Evolutionary conservation across 2,113 vertebrate species (phyloP).

Genomic region (Epinephelus cyanopodus): DNA sequence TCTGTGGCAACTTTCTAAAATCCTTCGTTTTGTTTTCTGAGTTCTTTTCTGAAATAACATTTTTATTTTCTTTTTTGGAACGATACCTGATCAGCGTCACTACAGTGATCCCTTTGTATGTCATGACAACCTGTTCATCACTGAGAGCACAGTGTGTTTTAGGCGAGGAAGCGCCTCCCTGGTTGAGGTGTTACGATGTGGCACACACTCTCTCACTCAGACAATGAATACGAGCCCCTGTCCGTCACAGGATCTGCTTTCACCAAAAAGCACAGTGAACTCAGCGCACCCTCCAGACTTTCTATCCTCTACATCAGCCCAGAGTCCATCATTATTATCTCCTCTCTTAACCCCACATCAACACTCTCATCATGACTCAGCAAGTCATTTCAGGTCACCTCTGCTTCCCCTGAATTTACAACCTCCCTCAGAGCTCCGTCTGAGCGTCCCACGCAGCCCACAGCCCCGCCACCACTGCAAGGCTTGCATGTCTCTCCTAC

Average conservation of each 20-base stretch:
- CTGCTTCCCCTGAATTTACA: conserved; percentile 52
- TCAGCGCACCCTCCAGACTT: conserved; percentile 17
- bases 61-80: conserved; percentile 58
- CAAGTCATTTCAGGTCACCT: conserved; percentile 53
- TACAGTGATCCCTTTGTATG: conserved; percentile 68
- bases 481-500: conserved; percentile 46
- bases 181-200: conserved; percentile 68
- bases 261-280: conserved; percentile 23
- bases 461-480: conserved; percentile 48
- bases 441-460: conserved; percentile 6
- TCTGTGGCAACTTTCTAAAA: conserved; percentile 17
- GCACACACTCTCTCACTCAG: conserved; percentile 47
- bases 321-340: conserved; percentile 44
- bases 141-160: conserved; percentile 51
- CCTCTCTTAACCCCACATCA: conserved; percentile 11
- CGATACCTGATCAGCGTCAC: conserved; percentile 62
- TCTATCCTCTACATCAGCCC: conserved; percentile 22
- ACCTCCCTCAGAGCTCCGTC: conserved; percentile 40
- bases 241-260: conserved; percentile 26
- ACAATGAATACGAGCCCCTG: conserved; percentile 22
- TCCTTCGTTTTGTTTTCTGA: conserved; percentile 9
- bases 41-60: conserved; percentile 40
- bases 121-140: conserved; percentile 51
- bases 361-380: conserved; percentile 53
- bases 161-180: conserved; percentile 71